Evolutionary conservation across 2,888 invertebrate species (phyloP).

Genomic region (Melanophora roralis): DNA sequence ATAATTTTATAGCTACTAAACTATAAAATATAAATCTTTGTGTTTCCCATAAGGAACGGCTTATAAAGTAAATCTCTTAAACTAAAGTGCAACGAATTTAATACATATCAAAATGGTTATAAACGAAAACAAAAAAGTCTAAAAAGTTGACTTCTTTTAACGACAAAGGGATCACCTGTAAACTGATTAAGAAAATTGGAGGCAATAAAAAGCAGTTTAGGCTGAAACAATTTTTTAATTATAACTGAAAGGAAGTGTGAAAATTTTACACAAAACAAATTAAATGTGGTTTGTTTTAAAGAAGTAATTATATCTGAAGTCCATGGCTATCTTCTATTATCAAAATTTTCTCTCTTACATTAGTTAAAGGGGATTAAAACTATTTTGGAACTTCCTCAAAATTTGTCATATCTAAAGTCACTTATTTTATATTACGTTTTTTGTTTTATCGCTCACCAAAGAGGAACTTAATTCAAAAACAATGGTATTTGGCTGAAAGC

Average conservation of each 20-base stretch:
- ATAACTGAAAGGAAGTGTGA: constrained; percentile 38
- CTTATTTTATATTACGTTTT: too few relatives aligned
- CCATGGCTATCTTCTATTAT: too few relatives aligned
- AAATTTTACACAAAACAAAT: constrained; percentile 11
- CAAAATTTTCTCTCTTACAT: too few relatives aligned
- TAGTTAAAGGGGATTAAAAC: too few relatives aligned
- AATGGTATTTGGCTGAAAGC: too few relatives aligned
- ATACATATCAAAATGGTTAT: constrained; percentile 42
- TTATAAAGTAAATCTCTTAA: constrained; percentile 1
- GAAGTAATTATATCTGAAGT: too few relatives aligned
- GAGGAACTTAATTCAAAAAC: too few relatives aligned
- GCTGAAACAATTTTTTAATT: constrained; percentile 41
- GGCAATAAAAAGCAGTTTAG: constrained; percentile 33
- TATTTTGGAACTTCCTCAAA: too few relatives aligned
- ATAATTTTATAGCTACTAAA: not conserved
- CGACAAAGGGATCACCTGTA: not conserved
- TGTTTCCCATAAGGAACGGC: not conserved
- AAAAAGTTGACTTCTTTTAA: not conserved
- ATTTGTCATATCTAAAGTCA: too few relatives aligned
- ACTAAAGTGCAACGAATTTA: constrained; percentile 37
- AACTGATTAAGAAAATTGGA: constrained; percentile 13
- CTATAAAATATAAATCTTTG: not conserved
- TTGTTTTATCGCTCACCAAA: too few relatives aligned
- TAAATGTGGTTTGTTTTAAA: too few relatives aligned
- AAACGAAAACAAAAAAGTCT: constrained; percentile 7